Evolutionary conservation across 1,140 invertebrate species (phyloP).

Genomic region (Drosophila elegans): DNA sequence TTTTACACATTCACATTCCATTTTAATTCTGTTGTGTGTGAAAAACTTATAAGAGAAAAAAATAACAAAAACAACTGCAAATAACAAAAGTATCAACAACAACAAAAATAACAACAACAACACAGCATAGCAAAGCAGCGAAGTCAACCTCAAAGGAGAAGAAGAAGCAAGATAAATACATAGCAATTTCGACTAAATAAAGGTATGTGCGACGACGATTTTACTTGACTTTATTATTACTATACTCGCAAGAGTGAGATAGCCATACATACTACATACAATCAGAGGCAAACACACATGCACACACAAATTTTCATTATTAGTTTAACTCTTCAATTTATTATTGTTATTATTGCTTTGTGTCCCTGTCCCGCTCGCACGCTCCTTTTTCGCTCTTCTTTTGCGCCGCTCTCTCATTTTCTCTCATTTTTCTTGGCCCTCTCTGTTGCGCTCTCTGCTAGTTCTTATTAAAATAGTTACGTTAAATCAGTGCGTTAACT

Average conservation of each 20-base stretch:
- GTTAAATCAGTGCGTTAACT: slow-evolving; percentile 75
- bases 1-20: slow-evolving; percentile 74
- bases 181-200: slow-evolving; percentile 81
- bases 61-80: slow-evolving; percentile 42
- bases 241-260: slow-evolving; percentile 25
- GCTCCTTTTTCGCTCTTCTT: slow-evolving; percentile 40
- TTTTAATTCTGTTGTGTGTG: slow-evolving; percentile 64
- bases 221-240: slow-evolving; percentile 65
- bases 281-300: slow-evolving; percentile 28
- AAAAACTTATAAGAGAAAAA: slow-evolving; percentile 68
- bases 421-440: slow-evolving; percentile 27
- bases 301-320: slow-evolving; percentile 63
- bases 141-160: slow-evolving; percentile 39
- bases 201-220: slow-evolving; percentile 70
- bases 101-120: slow-evolving; percentile 30
- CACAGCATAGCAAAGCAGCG: slow-evolving; percentile 48
- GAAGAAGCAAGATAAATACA: slow-evolving; percentile 70
- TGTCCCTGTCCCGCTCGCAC: slow-evolving; percentile 25
- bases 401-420: slow-evolving; percentile 21
- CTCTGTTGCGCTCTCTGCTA: slow-evolving; percentile 48
- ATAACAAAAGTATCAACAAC: slow-evolving; percentile 46
- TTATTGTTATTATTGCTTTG: slow-evolving; percentile 73
- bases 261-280: slow-evolving; percentile 28
- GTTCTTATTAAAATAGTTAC: slow-evolving; percentile 75
- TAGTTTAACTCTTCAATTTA: slow-evolving; percentile 83